Evolutionary conservation across 92 coral and sea anemone species (phyloP), one percentile per base, ranked within the genome.

Genomic region (Bergia sp.): DNA sequence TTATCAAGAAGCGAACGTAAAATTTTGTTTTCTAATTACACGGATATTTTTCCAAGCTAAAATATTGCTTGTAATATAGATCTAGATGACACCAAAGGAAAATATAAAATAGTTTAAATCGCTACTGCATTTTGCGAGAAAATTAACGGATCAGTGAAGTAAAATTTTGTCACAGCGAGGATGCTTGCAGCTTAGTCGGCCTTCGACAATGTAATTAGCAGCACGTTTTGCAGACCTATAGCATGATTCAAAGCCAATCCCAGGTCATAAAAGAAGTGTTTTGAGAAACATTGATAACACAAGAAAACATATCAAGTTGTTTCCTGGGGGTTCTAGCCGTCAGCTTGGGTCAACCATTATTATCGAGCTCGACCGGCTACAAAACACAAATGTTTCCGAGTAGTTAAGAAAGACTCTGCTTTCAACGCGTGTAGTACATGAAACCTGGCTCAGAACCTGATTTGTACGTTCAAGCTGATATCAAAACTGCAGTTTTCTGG

Each of bases 271-370:
- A 37, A 36, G 49, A 72, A 50, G 45, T 16, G 29, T 84, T 69
- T 45, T 10, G 8, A 44, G 47, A 61, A 61, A 61, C 75, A 39
- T 7, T 65, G 58, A 18, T 40, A 58, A 1, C 1, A 7, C 7
- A 47, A 47, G 37, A 64, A 64, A 41, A 82, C 9, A 84, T 47
- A 29, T 36, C 74, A 67, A 47, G 20, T 67, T 64, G 38, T 67
- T 84, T 74, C 74, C 38, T 71, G 66, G 15, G 74, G 65, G 44
- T 71, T 37, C 11, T 72, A 84, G 79, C 78, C 71, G 87, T 84
- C 87, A 84, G 8, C 43, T 44, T 29, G n/a, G 64, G 87, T 83
- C 58, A 84, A 47, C 87, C 37, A 44, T 69, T 20, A 84, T 23
- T 4, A 61, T 16, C 69, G 7, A 29, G 13, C 7, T 5, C 49